Evolutionary conservation across 2,797 vertebrate genomes (phyloP).

Genomic region (Holocentrus rufus): DNA sequence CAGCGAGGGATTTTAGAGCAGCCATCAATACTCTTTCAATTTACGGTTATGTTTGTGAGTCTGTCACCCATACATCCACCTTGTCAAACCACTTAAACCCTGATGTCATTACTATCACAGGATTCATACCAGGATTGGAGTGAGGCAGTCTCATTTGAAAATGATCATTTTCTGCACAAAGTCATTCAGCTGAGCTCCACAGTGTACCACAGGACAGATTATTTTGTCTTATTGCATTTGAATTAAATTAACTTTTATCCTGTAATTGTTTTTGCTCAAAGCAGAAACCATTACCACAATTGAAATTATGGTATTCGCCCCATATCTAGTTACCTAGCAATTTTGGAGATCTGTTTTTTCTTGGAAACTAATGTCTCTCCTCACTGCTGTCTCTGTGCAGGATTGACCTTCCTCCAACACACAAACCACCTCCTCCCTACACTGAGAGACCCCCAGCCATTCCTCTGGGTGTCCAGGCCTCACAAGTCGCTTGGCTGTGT

Average conservation of each 20-base stretch:
- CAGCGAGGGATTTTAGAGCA: conserved; percentile 16
- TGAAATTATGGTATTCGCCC: conserved; percentile 12
- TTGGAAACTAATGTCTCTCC: conserved; percentile 24
- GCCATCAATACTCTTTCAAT: conserved; percentile 32
- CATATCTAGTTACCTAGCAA: conserved; percentile 17
- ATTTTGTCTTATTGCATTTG: background rate
- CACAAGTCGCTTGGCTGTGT: conserved; percentile 81
- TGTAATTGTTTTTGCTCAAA: background rate
- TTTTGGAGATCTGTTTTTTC: background rate
- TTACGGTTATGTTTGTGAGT: conserved; percentile 8
- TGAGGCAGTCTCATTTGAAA: background rate
- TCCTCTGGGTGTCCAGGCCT: conserved; percentile 79
- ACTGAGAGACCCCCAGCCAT: conserved; percentile 74
- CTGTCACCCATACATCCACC: conserved; percentile 19
- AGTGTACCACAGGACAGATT: background rate
- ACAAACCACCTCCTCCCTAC: conserved; percentile 83
- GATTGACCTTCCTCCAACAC: conserved; percentile 86
- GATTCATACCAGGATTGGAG: background rate
- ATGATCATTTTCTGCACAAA: background rate
- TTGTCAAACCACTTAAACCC: conserved; percentile 21
- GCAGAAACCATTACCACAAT: conserved; percentile 24
- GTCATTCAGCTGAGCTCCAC: background rate
- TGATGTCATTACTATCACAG: background rate
- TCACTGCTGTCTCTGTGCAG: conserved; percentile 61
- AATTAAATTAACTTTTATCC: background rate